phyloP scores from a whole-genome alignment of 37 sponge, comb jelly and placozoan species.

The Aphrocallistes beatrix region DNA sequence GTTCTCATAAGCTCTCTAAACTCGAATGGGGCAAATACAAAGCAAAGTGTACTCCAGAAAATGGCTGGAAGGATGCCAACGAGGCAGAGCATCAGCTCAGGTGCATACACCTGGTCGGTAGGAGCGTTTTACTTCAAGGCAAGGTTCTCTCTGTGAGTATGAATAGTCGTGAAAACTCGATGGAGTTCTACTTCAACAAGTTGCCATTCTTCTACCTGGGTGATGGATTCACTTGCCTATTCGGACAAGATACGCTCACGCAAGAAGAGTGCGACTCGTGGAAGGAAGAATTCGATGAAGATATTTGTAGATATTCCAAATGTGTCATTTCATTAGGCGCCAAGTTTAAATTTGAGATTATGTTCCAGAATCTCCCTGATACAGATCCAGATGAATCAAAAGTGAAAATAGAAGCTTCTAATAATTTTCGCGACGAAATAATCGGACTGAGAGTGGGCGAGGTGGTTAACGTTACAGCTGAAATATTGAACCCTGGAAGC shows the following conservation, averaged over 20 bases:
- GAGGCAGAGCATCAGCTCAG: neutral
- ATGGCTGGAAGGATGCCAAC: neutral
- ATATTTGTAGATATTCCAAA: constrained; percentile 9
- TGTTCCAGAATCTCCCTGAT: neutral
- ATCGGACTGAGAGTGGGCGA: neutral
- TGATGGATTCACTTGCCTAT: neutral
- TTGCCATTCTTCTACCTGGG: neutral
- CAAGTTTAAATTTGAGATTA: neutral
- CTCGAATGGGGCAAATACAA: neutral
- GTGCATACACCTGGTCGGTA: neutral
- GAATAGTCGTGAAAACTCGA: neutral
- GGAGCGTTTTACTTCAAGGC: neutral
- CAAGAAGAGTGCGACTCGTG: neutral
- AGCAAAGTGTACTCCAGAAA: neutral
- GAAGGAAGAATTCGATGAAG: neutral
- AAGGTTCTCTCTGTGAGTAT: neutral
- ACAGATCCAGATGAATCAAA: neutral
- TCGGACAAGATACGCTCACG: neutral
- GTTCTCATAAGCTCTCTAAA: neutral
- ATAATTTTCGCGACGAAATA: neutral
- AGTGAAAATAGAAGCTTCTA: constrained; percentile 12
- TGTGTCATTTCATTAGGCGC: neutral
- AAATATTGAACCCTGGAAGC: neutral
- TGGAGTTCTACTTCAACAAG: constrained; percentile 14
- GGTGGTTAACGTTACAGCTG: neutral